Evolutionary conservation across 2,797 vertebrate species (phyloP).

Genomic region (Thunnus albacares): DNA sequence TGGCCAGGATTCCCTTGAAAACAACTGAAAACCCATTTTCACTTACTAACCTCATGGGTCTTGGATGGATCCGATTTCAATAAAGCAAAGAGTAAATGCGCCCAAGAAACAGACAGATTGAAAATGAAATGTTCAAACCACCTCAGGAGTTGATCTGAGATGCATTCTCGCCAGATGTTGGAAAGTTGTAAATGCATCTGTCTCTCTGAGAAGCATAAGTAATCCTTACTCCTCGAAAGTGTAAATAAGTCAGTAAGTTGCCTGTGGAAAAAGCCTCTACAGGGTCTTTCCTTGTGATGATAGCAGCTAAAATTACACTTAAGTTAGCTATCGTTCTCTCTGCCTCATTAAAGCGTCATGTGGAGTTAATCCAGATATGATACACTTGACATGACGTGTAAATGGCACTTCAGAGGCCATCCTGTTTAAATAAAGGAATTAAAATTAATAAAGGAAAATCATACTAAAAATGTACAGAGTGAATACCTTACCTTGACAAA

Average conservation of each 20-base stretch:
- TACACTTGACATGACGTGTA: too few species aligned
- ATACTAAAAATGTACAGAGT: background rate
- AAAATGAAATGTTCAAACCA: too few species aligned
- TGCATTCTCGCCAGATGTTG: background rate
- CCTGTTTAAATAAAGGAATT: too few species aligned
- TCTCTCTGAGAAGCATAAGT: too few species aligned
- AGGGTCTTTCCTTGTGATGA: background rate
- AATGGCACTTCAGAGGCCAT: too few species aligned
- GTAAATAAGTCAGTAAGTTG: background rate
- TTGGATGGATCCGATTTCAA: too few species aligned
- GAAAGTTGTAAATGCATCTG: background rate
- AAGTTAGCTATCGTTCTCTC: background rate
- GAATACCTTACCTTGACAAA: constrained; percentile 92
- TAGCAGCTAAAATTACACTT: background rate
- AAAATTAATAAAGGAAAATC: background rate
- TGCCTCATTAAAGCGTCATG: background rate
- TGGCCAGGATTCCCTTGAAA: background rate
- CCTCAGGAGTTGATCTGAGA: too few species aligned
- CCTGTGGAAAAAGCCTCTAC: background rate
- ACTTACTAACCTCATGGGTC: background rate
- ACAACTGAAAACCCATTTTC: background rate
- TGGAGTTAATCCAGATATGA: too few species aligned
- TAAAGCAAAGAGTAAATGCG: background rate
- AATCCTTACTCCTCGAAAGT: background rate
- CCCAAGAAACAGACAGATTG: too few species aligned